Conservation (phyloP, 2,888 invertebrate genomes). For the Ennomos erosarius region DNA sequence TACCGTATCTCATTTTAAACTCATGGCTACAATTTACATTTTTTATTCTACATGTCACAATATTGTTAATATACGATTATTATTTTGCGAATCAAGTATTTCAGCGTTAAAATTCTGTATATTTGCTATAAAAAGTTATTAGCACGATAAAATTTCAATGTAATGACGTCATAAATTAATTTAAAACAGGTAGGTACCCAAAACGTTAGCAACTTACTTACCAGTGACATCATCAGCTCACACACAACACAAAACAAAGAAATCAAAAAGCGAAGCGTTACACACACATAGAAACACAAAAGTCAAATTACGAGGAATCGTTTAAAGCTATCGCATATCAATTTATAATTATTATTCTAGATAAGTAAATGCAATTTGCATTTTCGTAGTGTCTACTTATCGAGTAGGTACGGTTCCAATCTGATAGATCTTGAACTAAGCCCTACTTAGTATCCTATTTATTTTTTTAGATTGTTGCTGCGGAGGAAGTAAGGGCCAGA, state of each 20-base stretch:
- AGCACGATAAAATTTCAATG: too few relatives aligned
- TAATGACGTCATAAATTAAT: constrained; percentile 1
- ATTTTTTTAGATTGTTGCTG: background rate
- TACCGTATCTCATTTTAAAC: too few relatives aligned
- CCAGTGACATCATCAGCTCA: constrained; percentile 12
- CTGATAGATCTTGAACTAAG: too few relatives aligned
- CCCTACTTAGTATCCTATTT: too few relatives aligned
- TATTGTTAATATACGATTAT: too few relatives aligned
- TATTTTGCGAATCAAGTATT: too few relatives aligned
- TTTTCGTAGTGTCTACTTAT: background rate
- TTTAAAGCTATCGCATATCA: background rate
- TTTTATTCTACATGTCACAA: background rate
- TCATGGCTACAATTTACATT: too few relatives aligned
- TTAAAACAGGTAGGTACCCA: constrained; percentile 26
- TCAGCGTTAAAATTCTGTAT: too few relatives aligned
- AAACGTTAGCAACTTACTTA: constrained; percentile 45
- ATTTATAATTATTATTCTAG: background rate
- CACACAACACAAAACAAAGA: constrained; percentile 39
- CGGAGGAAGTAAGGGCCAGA: constrained; percentile 14
- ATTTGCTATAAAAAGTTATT: too few relatives aligned
- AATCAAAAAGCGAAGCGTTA: constrained; percentile 50
- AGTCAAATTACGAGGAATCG: background rate
- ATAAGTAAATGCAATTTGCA: background rate
- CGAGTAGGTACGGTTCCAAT: background rate
- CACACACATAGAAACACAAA: constrained; percentile 34